phyloP scores from a whole-genome alignment of 2,797 vertebrate species.

The Diglossa cyanea region DNA sequence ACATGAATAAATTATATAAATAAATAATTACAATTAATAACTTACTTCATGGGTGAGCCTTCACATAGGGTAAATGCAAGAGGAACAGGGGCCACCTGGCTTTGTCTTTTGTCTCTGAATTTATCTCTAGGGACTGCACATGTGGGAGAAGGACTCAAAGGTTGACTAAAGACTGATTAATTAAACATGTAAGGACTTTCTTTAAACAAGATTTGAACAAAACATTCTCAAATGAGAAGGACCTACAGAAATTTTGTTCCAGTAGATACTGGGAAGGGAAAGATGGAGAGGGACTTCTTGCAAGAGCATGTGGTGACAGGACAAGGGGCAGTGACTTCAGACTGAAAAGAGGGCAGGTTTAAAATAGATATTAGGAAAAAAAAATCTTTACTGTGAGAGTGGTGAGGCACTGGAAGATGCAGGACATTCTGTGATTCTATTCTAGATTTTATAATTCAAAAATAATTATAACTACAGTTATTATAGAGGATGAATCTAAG shows the following conservation, averaged over 20 bases:
- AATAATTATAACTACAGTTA: too few relatives aligned
- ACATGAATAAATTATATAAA: not conserved
- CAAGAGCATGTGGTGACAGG: not conserved
- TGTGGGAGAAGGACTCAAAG: not conserved
- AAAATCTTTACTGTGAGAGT: not conserved
- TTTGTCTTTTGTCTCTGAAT: not conserved
- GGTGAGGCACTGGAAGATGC: not conserved
- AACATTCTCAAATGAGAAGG: not conserved
- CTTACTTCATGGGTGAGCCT: not conserved
- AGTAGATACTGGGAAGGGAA: not conserved
- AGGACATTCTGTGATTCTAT: not conserved
- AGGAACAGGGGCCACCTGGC: not conserved
- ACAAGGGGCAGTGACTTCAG: not conserved
- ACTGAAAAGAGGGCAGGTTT: not conserved
- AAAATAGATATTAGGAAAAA: not conserved
- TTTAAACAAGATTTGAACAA: not conserved
- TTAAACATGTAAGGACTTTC: not conserved
- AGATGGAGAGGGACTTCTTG: not conserved
- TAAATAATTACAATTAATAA: not conserved
- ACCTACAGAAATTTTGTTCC: not conserved
- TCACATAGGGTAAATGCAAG: not conserved
- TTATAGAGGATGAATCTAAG: not conserved
- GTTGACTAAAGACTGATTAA: not conserved
- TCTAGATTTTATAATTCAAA: not conserved
- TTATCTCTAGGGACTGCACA: not conserved